Evolutionary conservation across 2,113 vertebrate genomes (phyloP), one percentile per base, ranked within the genome.

Genomic region (Castor canadensis): DNA sequence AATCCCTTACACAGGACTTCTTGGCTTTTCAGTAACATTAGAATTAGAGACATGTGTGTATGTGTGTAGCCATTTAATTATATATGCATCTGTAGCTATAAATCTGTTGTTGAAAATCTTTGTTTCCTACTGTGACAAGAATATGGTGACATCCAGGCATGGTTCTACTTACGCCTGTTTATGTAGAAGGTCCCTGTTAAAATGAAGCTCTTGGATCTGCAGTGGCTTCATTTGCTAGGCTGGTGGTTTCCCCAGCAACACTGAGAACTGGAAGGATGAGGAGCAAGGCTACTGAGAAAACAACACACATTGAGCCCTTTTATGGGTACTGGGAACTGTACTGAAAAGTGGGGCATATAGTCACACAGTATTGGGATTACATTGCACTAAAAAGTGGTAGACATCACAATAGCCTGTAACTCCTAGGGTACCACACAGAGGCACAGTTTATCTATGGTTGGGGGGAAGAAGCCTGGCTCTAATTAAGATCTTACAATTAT

Each of bases 61-160:
- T 75, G 32, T 54, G 62, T 83, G n/a, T 58, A 94, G 16, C 52
- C 47, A 54, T 43, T 92, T 96, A 75, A 94, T 87, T 82, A 82
- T 58, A 86, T 75, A 56, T 72, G 10, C 8, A 52, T 62, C 28
- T 56, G 49, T 3, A 93, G 7, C 28, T 15, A 28, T 76, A 81
- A 76, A n/a, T 40, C 15, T 79, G 2, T 77, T 76, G 69, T 85
- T 26, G 72, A 88, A 49, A 73, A 24, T 20, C n/a, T 95, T 87
- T 72, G 43, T 72, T 93, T 87, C 58, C 58, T 84, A 35, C 15
- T 72, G 4, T 32, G 66, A 84, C 49, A 22, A 76, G 8, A 56
- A 90, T 52, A 17, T 87, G 77, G 80, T 80, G 56, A 89, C 32
- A 38, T 72, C 38, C 75, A 84, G 19, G 11, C 73, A 75, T 54